phyloP scores from a whole-genome alignment of 2,797 vertebrate species.

The Cryptoblepharus egeriae region DNA sequence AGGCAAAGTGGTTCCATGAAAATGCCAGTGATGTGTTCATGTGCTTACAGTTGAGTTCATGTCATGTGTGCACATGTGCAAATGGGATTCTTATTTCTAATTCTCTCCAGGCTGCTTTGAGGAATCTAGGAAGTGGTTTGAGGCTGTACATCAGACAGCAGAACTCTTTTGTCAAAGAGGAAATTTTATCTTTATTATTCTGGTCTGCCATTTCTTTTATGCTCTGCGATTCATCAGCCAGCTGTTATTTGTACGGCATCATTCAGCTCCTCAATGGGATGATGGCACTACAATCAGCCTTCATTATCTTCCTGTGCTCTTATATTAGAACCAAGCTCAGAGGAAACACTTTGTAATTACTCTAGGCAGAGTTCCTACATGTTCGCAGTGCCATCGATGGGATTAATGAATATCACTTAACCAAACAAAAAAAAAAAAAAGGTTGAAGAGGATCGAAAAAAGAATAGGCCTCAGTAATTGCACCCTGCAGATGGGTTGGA shows the following conservation, averaged over 20 bases:
- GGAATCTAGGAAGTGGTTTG: constrained; percentile 55
- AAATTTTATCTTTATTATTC: constrained; percentile 68
- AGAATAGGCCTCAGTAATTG: constrained; percentile 71
- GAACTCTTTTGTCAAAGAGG: constrained; percentile 54
- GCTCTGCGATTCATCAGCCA: constrained; percentile 58
- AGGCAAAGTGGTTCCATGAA: not conserved
- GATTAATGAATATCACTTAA: constrained; percentile 76
- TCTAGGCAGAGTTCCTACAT: constrained; percentile 73
- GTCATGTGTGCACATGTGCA: too few species aligned
- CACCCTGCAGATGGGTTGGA: constrained; percentile 74
- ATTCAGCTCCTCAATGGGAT: constrained; percentile 62
- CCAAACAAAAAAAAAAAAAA: constrained; percentile 32
- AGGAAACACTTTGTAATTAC: constrained; percentile 75
- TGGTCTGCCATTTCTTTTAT: constrained; percentile 57
- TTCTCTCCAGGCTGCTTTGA: constrained; percentile 42
- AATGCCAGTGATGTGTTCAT: not conserved
- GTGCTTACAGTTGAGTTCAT: not conserved
- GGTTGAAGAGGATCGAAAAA: constrained; percentile 70
- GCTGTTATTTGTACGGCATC: constrained; percentile 68
- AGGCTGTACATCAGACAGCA: constrained; percentile 51
- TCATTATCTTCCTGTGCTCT: constrained; percentile 73
- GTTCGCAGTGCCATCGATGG: constrained; percentile 71
- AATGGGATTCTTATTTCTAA: not conserved
- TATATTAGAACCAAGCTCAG: constrained; percentile 68
- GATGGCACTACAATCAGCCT: constrained; percentile 71